Percentiles rank a stretch among this genome's conserved stretches.
phyloP scores from a whole-genome alignment of 2,113 vertebrate species.

The Marmota monax region DNA sequence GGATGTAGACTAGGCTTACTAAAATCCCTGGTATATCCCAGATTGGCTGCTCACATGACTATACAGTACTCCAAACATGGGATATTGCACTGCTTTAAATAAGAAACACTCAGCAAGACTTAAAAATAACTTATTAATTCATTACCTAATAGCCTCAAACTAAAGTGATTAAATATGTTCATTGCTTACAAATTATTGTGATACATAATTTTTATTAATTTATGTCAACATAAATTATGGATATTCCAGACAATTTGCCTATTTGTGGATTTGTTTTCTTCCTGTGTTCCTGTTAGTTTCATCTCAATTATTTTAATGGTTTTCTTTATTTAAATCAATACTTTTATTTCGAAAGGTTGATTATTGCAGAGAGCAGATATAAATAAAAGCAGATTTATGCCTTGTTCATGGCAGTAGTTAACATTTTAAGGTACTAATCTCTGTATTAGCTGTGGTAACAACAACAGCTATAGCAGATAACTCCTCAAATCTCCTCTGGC shows the following conservation, averaged over 20 bases:
- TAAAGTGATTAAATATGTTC: conserved; percentile 1
- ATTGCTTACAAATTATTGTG: conserved; percentile 4
- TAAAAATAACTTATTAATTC: conserved; percentile 24
- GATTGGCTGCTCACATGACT: background rate
- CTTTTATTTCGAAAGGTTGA: background rate
- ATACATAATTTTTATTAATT: conserved; percentile 11
- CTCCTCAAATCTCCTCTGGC: background rate
- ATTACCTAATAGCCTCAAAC: background rate
- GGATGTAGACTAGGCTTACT: background rate
- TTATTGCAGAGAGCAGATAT: background rate
- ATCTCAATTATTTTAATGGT: background rate
- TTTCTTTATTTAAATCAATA: conserved; percentile 25
- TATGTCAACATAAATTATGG: conserved; percentile 33
- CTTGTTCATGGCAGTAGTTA: background rate
- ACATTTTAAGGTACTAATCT: background rate
- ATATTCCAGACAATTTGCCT: background rate
- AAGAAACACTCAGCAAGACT: background rate
- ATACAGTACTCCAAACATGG: background rate
- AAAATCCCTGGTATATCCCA: background rate
- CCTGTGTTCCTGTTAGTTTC: background rate
- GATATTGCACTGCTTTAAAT: background rate
- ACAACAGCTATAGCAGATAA: background rate
- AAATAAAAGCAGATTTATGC: background rate
- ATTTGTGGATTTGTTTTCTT: background rate
- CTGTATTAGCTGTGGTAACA: background rate